Percentiles rank a stretch among this genome's conserved stretches.
phyloP scores from a whole-genome alignment of 1,140 invertebrate genomes.

The Drosophila nikananu region DNA sequence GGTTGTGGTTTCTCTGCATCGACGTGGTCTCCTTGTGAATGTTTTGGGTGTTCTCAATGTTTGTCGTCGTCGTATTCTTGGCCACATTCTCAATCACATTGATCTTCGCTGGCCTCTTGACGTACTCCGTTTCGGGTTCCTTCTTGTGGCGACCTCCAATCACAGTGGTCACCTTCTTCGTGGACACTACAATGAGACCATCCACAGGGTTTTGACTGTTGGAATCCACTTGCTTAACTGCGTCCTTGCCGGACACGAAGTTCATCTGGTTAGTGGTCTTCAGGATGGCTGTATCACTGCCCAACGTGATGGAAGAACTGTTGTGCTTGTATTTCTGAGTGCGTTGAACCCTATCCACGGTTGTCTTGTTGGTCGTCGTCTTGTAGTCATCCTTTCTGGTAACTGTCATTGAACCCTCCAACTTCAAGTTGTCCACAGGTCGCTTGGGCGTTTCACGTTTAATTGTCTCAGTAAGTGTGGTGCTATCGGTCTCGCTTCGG shows the following conservation, averaged over 20 bases:
- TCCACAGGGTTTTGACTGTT: constrained; percentile 86
- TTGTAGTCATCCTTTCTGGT: constrained; percentile 75
- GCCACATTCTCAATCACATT: constrained; percentile 82
- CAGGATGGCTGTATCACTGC: constrained; percentile 86
- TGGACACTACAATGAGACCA: constrained; percentile 86
- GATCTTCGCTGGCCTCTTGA: constrained; percentile 73
- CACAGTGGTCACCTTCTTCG: constrained; percentile 86
- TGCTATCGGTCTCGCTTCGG: constrained; percentile 70
- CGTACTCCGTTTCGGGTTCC: constrained; percentile 82
- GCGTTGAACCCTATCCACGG: constrained; percentile 82
- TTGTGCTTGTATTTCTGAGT: constrained; percentile 87
- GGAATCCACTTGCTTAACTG: constrained; percentile 75
- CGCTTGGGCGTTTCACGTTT: constrained; percentile 87
- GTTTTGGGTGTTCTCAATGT: constrained; percentile 75
- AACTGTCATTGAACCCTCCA: constrained; percentile 88
- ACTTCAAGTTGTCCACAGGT: constrained; percentile 89
- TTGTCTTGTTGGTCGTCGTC: constrained; percentile 46
- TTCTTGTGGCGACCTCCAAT: constrained; percentile 73
- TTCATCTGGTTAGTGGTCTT: constrained; percentile 88
- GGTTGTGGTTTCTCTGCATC: constrained; percentile 63
- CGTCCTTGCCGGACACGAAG: constrained; percentile 87
- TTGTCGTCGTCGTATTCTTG: constrained; percentile 72
- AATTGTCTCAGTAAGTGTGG: constrained; percentile 68
- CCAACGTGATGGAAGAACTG: constrained; percentile 88
- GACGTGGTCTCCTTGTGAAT: constrained; percentile 71